Base-by-base conservation (phyloP, 2,797 vertebrate genomes). In the Paedocypris micromegethes region DNA sequence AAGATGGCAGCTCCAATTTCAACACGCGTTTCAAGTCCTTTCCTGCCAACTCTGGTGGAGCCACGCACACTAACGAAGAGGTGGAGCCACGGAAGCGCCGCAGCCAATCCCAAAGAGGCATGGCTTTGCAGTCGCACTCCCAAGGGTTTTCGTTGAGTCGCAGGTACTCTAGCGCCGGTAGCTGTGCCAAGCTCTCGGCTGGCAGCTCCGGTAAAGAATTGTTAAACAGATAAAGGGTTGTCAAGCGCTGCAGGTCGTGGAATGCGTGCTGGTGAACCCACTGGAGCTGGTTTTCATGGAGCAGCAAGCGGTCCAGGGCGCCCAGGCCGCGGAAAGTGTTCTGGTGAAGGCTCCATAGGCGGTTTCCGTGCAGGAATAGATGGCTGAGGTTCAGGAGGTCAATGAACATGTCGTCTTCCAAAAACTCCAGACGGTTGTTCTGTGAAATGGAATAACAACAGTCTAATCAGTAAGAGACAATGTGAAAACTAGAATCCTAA, bases 351-450 rank as follows among this genome's bases (percentile, higher is more conserved):
- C 91, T 96, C 93, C 93, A 93, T 43, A 98, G 87, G 68, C 87
- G 91, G 85, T 98, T 98, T 53, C 96, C 95, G 2, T 98, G 96
- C 64, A 98, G 88, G 77, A 98, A 98, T 76, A 98, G 91, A 86
- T 98, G 94, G 83, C 94, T 98, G 68, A 98, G 93, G 86, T 98
- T 98, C 81, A 93, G 90, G 54, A 98, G 89, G 87, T 98, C 96
- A 51, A 93, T 91, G 75, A 98, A 98, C 82, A 97, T 90, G 82
- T 97, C 94, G 0, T 98, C 96, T 82, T 97, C 94, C 72, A 98
- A 91, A 83, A 93, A 93, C 86, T 95, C 95, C 0, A 98, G 88
- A 80, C 93, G 92, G 88, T 98, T 98, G 82, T 97, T 94, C 90
- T 91, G 77, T 4, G 63, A 6, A 66, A 4, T 3, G 37, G 8